Evolutionary conservation across 2,797 vertebrate genomes (phyloP).

Genomic region (Coregonus suidteri): DNA sequence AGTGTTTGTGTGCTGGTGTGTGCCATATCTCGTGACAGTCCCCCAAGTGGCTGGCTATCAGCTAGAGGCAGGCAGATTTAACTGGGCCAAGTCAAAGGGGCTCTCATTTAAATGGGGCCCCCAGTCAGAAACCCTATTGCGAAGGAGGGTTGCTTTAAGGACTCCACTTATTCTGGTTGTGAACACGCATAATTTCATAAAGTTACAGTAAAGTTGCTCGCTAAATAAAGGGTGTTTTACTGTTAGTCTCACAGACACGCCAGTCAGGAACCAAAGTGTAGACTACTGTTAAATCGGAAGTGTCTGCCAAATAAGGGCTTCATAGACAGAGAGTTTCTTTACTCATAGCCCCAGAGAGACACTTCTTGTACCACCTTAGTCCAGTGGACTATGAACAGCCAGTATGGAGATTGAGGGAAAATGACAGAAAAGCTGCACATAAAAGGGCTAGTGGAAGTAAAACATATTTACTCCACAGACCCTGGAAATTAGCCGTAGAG

Average conservation of each 20-base stretch:
- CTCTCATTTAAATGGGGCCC: slow-evolving; percentile 77
- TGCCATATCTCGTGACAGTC: slow-evolving; percentile 71
- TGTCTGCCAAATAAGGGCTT: slow-evolving; percentile 38
- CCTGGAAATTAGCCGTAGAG: slow-evolving; percentile 51
- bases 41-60: slow-evolving; percentile 66
- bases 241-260: slow-evolving; percentile 25
- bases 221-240: slow-evolving; percentile 35
- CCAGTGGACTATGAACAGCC: slow-evolving; percentile 58
- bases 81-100: slow-evolving; percentile 75
- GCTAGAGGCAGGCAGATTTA: slow-evolving; percentile 68
- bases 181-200: slow-evolving; percentile 55
- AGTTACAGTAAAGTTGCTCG: slow-evolving; percentile 44
- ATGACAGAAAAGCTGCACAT: slow-evolving; percentile 47
- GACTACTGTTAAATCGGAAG: slow-evolving; percentile 28
- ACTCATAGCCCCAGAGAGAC: slow-evolving; percentile 31
- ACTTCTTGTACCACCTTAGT: slow-evolving; percentile 47
- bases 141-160: slow-evolving; percentile 68
- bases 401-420: slow-evolving; percentile 50
- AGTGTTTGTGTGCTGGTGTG: slow-evolving; percentile 25
- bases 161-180: slow-evolving; percentile 54
- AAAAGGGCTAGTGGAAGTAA: slow-evolving; percentile 49
- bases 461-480: slow-evolving; percentile 63
- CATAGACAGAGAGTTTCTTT: slow-evolving; percentile 25
- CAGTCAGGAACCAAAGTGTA: slow-evolving; percentile 39
- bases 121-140: slow-evolving; percentile 70